Evolutionary conservation across 2,113 vertebrate genomes (phyloP).

Genomic region (Fregata magnificens): DNA sequence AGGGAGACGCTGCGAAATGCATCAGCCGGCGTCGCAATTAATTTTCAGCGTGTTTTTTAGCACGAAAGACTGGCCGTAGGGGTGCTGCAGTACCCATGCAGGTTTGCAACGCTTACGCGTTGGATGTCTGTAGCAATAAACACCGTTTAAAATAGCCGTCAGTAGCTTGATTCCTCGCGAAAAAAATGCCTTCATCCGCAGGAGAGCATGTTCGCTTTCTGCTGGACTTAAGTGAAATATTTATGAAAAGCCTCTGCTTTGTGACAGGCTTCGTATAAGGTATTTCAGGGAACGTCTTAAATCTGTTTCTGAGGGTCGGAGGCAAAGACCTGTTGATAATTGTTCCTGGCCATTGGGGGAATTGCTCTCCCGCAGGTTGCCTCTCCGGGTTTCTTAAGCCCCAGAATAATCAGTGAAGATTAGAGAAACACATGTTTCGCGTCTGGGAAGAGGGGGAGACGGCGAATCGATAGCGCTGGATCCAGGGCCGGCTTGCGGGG

Average conservation of each 20-base stretch:
- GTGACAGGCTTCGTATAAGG: not conserved
- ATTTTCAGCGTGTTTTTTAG: not conserved
- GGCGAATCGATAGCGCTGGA: not conserved
- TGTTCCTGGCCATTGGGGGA: not conserved
- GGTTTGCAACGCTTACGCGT: not conserved
- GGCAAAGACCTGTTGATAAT: constrained; percentile 9
- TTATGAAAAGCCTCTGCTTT: not conserved
- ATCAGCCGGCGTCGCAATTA: not conserved
- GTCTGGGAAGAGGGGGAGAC: not conserved
- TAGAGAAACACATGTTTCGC: constrained; percentile 13
- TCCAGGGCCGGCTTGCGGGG: not conserved
- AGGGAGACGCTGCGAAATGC: not conserved
- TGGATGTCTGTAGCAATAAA: not conserved
- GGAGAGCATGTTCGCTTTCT: not conserved
- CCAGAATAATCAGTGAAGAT: not conserved
- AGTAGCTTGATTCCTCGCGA: not conserved
- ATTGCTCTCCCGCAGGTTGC: constrained; percentile 35
- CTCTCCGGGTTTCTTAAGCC: constrained; percentile 50
- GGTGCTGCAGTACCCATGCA: not conserved
- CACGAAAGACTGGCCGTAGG: not conserved
- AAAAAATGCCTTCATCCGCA: not conserved
- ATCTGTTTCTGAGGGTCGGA: not conserved
- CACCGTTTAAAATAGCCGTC: not conserved
- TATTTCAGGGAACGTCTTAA: not conserved
- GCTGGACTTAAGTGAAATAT: not conserved